A percentile compares a stretch with the other conserved stretches of the same genome.
These are phyloP conservation scores for Stichodactyla helianthus DNA, from an alignment of 64 coral and sea anemone genomes.

Conservation along the genomic window DNA sequence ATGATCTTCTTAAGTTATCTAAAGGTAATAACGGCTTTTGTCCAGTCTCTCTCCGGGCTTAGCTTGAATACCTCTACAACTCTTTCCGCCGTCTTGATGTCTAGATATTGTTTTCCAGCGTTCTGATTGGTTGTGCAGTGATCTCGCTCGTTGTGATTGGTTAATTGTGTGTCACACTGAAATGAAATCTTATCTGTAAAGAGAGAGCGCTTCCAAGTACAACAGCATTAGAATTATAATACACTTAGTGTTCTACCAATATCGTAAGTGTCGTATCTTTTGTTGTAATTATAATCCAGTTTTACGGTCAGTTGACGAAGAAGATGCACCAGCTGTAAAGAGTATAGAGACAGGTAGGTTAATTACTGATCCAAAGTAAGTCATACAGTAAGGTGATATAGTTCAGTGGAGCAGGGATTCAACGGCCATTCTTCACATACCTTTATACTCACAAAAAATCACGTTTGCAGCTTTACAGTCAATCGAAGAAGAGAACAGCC, in stretches of 20 bases:
- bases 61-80: background rate
- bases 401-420: no score
- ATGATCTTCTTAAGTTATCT: background rate
- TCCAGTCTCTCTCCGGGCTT: background rate
- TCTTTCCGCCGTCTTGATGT: background rate
- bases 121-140: no score
- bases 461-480: constrained; percentile 4
- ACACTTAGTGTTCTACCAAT: no score
- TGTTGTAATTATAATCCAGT: background rate
- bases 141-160: no score
- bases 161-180: no score
- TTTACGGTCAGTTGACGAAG: constrained; percentile 53
- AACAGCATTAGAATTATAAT: no score
- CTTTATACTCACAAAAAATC: background rate
- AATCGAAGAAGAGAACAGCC: background rate
- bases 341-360: constrained; percentile 50
- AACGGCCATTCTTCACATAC: no score
- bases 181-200: no score
- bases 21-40: background rate
- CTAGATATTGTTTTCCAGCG: no score
- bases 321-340: constrained; percentile 21
- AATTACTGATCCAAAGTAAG: background rate
- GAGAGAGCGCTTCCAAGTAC: no score
- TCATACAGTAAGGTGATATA: background rate
- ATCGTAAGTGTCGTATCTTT: background rate